phyloP scores from a whole-genome alignment of 2,888 invertebrate species.

The Podotricha telesiphe region DNA sequence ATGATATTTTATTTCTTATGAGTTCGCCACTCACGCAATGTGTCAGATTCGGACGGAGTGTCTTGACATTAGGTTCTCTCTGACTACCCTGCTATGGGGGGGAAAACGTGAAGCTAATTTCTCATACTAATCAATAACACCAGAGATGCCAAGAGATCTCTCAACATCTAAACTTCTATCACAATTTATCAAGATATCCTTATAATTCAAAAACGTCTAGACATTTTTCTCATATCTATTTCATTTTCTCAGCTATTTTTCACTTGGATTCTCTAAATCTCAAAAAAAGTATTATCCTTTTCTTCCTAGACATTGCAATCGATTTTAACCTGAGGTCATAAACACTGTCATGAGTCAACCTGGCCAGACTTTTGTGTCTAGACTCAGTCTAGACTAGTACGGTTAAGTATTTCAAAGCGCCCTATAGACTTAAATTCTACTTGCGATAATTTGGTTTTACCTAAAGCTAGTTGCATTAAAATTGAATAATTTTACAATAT shows the following conservation, averaged over 20 bases:
- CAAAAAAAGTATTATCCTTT: slow-evolving; percentile 23
- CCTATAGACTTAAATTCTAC: slow-evolving; percentile 17
- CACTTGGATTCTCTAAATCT: slow-evolving; percentile 16
- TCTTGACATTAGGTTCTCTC: too few relatives aligned
- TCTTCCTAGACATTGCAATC: slow-evolving; percentile 43
- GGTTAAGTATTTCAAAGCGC: slow-evolving; percentile 50
- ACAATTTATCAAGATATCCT: neutral
- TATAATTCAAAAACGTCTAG: slow-evolving; percentile 23
- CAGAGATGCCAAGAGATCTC: neutral
- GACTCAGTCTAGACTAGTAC: slow-evolving; percentile 72
- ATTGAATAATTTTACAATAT: neutral
- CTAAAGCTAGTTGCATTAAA: neutral
- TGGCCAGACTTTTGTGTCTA: slow-evolving; percentile 60
- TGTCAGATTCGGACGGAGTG: too few relatives aligned
- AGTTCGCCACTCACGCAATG: too few relatives aligned
- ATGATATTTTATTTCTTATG: neutral
- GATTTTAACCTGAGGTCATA: slow-evolving; percentile 49
- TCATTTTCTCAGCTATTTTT: slow-evolving; percentile 25
- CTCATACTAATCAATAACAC: too few relatives aligned
- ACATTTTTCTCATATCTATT: slow-evolving; percentile 14
- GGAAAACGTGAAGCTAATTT: too few relatives aligned
- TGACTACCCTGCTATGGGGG: too few relatives aligned
- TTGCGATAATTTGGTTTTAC: slow-evolving; percentile 7
- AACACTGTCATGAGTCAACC: slow-evolving; percentile 46
- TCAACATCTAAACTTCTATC: neutral